Evolutionary conservation across 2,113 vertebrate genomes (phyloP).

Genomic region (Lasiurus borealis): DNA sequence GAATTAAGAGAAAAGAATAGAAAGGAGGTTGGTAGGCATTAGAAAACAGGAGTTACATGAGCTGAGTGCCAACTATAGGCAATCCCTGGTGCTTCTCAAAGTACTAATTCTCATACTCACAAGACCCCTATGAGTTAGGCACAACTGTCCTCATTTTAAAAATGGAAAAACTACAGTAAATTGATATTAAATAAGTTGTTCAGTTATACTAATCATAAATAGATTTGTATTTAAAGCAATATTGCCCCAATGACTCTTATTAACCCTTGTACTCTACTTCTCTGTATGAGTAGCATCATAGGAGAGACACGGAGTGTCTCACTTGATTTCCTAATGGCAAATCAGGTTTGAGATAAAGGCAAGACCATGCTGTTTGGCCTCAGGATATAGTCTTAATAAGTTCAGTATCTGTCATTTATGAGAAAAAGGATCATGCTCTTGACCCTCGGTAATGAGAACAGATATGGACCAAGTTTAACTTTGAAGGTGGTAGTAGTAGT

Average conservation of each 20-base stretch:
- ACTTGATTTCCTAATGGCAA: neutral
- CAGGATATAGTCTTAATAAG: neutral
- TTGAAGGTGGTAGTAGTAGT: neutral
- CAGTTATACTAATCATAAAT: neutral
- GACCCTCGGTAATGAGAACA: neutral
- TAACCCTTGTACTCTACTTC: neutral
- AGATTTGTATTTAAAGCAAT: conserved; percentile 8
- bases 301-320: neutral
- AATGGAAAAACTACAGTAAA: neutral
- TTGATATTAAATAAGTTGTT: neutral
- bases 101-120: neutral
- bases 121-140: neutral
- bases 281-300: neutral
- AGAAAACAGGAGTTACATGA: neutral
- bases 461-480: neutral
- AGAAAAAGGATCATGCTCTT: neutral
- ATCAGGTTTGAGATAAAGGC: neutral
- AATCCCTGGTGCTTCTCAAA: neutral
- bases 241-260: neutral
- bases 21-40: neutral
- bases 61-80: neutral
- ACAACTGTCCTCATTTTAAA: neutral
- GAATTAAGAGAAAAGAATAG: conserved; percentile 21
- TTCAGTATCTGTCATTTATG: neutral
- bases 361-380: neutral